Percentiles rank a stretch among this genome's conserved stretches.
phyloP scores from a whole-genome alignment of 2,113 vertebrate genomes.

The Maylandia zebra region DNA sequence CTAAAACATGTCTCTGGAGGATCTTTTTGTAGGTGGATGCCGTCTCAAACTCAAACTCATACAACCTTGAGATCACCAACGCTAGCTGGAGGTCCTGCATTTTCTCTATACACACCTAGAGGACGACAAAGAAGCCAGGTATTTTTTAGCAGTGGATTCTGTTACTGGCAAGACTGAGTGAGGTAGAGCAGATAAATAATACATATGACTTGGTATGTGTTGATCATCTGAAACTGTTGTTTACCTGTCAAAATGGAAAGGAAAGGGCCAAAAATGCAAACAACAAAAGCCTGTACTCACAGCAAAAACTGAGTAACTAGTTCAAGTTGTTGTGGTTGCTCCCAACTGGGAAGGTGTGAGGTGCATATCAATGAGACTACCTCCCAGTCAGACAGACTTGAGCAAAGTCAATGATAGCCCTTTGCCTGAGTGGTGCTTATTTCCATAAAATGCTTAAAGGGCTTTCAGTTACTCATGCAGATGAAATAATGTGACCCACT shows the following conservation, averaged over 20 bases:
- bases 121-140: not conserved
- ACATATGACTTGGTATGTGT: not conserved
- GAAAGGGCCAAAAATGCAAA: not conserved
- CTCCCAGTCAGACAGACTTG: conserved; percentile 16
- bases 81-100: conserved; percentile 92
- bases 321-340: not conserved
- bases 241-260: not conserved
- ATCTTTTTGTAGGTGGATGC: conserved; percentile 86
- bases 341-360: conserved; percentile 8
- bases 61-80: conserved; percentile 89
- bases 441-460: conserved; percentile 50
- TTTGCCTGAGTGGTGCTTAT: conserved; percentile 33
- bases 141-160: not conserved
- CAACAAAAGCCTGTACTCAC: not conserved
- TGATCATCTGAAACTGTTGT: not conserved
- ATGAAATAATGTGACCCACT: conserved; percentile 42
- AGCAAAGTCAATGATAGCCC: conserved; percentile 53
- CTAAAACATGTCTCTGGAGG: conserved; percentile 84
- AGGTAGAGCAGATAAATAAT: not conserved
- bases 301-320: not conserved
- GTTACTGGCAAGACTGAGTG: not conserved
- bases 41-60: conserved; percentile 90
- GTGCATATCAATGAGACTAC: conserved; percentile 55
- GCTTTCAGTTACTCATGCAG: conserved; percentile 38
- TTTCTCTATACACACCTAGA: conserved; percentile 91